Conservation (phyloP, 2,113 vertebrate species). For the Stegastes partitus region DNA sequence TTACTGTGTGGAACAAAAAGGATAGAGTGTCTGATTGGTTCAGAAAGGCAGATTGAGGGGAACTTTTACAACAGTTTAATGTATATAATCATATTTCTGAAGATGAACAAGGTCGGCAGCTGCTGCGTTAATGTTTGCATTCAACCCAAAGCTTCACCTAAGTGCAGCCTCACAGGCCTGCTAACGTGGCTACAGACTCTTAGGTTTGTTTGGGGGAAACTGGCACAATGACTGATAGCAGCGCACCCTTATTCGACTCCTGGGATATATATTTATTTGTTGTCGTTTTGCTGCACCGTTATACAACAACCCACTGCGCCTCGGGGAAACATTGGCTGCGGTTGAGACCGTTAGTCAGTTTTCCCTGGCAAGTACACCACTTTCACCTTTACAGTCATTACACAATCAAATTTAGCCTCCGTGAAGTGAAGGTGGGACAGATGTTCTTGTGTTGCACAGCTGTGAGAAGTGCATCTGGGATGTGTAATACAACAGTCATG, state of each 20-base stretch:
- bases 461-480: conserved; percentile 20
- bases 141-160: no score
- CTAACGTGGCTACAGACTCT: background rate
- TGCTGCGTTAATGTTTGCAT: no score
- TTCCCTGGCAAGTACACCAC: background rate
- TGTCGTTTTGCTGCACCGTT: conserved; percentile 8
- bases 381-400: conserved; percentile 33
- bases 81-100: no score
- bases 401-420: conserved; percentile 12
- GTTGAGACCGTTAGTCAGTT: background rate
- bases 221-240: background rate
- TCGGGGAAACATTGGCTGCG: conserved; percentile 6
- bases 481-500: background rate
- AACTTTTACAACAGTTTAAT: no score
- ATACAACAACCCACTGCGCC: conserved; percentile 7
- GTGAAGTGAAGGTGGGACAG: conserved; percentile 17
- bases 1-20: no score
- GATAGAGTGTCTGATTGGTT: no score
- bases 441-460: conserved; percentile 11
- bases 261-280: conserved; percentile 9
- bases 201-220: background rate
- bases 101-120: no score
- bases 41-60: no score
- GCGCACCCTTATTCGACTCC: conserved; percentile 15
- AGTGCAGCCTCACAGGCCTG: background rate